Evolutionary conservation across 92 coral and sea anemone species (phyloP).

Genomic region (Epizoanthus stellaris): DNA sequence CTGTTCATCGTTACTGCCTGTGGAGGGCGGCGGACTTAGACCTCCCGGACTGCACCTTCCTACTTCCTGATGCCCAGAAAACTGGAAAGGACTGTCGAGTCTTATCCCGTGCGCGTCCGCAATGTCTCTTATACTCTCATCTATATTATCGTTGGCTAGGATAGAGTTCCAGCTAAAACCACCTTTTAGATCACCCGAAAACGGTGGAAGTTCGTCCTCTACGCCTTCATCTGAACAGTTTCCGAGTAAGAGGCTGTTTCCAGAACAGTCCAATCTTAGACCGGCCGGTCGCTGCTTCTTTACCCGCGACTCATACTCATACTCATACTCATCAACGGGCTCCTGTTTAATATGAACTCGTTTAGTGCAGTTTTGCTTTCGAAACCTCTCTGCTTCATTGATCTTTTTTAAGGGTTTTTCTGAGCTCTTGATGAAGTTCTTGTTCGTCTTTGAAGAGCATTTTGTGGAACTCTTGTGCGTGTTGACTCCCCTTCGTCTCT

Average conservation of each 20-base stretch:
- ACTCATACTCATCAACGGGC: constrained; percentile 53
- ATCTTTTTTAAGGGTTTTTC: constrained; percentile 69
- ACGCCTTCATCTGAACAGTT: constrained; percentile 61
- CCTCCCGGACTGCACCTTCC: constrained; percentile 43
- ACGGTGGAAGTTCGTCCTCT: constrained; percentile 96
- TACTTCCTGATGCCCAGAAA: constrained; percentile 44
- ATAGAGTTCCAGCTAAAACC: constrained; percentile 96
- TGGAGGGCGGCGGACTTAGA: constrained; percentile 78
- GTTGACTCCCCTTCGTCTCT: constrained; percentile 90
- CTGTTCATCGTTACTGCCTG: constrained; percentile 65
- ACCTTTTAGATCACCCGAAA: constrained; percentile 92
- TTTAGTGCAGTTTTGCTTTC: constrained; percentile 50
- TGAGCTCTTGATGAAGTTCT: constrained; percentile 52
- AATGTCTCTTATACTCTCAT: constrained; percentile 88
- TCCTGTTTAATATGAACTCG: constrained; percentile 45
- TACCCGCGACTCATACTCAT: constrained; percentile 42
- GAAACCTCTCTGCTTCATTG: constrained; percentile 40
- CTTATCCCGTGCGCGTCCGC: constrained; percentile 96
- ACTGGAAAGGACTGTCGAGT: constrained; percentile 73
- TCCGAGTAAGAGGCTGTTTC: constrained; percentile 56
- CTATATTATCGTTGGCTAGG: constrained; percentile 79
- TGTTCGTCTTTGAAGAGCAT: constrained; percentile 51
- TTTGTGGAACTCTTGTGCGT: constrained; percentile 91
- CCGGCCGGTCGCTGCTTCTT: constrained; percentile 70
- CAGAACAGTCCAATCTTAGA: constrained; percentile 59